Conservation (phyloP, 2,797 vertebrate species). For the Hypotaenidia philippensis region DNA sequence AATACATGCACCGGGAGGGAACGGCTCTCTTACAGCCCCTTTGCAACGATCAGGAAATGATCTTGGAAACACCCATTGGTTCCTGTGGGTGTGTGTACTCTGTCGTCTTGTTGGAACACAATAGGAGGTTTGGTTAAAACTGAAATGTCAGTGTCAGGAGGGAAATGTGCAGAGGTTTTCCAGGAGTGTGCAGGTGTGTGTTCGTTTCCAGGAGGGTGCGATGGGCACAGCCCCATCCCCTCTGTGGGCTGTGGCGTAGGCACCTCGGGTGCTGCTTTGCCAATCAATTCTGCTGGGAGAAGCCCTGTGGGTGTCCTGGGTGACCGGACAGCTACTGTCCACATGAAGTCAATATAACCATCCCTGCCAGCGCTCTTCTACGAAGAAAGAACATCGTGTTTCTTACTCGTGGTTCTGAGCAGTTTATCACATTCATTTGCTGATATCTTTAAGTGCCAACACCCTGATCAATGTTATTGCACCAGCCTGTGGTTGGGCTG, state of each 20-base stretch:
- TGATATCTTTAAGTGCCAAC: slow-evolving; percentile 10
- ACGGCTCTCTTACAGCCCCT: accelerated
- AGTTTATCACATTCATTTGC: slow-evolving; percentile 27
- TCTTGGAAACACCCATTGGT: not conserved
- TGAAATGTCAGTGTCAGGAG: not conserved
- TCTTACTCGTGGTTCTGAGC: not conserved
- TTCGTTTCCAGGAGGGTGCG: not conserved
- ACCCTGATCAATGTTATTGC: slow-evolving; percentile 27
- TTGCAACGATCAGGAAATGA: not conserved
- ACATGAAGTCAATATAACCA: not conserved
- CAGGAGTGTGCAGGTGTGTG: accelerated
- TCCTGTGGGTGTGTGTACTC: not conserved
- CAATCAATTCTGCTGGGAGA: accelerated
- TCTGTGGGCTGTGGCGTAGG: not conserved
- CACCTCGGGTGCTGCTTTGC: accelerated
- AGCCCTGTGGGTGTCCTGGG: not conserved
- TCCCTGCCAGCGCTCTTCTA: not conserved
- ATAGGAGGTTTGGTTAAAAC: not conserved
- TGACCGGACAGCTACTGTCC: not conserved
- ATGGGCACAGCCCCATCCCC: no score
- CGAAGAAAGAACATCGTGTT: slow-evolving; percentile 4
- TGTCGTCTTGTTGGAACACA: not conserved
- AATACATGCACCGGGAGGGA: not conserved
- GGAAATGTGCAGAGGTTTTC: not conserved
- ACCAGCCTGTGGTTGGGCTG: not conserved